phyloP scores from a whole-genome alignment of 1,140 invertebrate genomes.

The Leptinotarsa lineolata region DNA sequence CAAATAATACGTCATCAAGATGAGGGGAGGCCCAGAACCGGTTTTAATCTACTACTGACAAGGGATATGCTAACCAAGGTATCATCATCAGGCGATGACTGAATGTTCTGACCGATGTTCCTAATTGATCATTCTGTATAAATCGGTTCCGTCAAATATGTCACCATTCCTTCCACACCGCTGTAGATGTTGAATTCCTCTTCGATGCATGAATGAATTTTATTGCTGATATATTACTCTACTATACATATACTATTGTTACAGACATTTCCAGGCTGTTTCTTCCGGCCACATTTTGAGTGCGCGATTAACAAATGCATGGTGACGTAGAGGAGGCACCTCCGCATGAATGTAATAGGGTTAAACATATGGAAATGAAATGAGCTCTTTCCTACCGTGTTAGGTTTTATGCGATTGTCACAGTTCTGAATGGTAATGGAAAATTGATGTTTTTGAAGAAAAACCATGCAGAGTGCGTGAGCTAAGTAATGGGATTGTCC shows the following conservation, averaged over 20 bases:
- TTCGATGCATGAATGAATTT: not conserved
- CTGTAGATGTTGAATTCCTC: not conserved
- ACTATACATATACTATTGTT: not conserved
- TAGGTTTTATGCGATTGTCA: slow-evolving; percentile 2
- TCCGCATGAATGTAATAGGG: not conserved
- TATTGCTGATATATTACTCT: not conserved
- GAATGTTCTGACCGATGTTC: no score
- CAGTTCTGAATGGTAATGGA: not conserved
- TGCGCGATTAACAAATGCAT: not conserved
- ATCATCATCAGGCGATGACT: no score
- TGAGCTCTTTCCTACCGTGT: not conserved
- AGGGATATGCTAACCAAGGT: no score
- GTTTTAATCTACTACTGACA: no score
- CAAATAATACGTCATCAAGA: no score
- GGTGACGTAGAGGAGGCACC: not conserved
- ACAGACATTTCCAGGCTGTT: not conserved
- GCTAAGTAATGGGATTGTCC: not conserved
- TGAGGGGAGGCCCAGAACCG: no score
- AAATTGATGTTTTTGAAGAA: not conserved
- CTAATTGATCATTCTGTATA: no score
- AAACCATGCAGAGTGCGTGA: not conserved
- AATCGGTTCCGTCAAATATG: no score
- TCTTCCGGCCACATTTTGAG: not conserved
- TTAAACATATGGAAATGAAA: slow-evolving; percentile 9
- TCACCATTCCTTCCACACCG: not conserved